Conservation (phyloP, 2,113 vertebrate species). For the Noturus placidus region DNA sequence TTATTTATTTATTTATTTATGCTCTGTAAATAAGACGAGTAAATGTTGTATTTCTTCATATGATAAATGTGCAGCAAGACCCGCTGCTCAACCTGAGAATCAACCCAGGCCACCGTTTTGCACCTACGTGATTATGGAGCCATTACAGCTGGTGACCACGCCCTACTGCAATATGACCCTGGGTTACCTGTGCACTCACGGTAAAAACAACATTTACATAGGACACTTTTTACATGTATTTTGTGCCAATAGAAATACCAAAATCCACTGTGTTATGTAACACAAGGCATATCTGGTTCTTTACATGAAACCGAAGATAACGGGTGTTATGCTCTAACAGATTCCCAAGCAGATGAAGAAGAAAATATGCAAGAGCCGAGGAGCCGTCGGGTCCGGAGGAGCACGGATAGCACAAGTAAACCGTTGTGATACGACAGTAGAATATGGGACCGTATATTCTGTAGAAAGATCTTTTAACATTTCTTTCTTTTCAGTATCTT, state of each 20-base stretch:
- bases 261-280: neutral
- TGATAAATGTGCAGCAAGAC: neutral
- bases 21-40: neutral
- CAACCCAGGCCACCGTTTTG: constrained; percentile 40
- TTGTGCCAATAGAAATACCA: neutral
- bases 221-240: neutral
- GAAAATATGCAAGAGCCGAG: neutral
- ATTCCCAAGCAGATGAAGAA: neutral
- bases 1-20: constrained; percentile 1
- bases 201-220: constrained; percentile 51
- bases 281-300: neutral
- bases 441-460: neutral
- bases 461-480: neutral
- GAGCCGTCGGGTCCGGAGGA: neutral
- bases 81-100: neutral
- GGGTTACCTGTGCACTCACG: constrained; percentile 65
- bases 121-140: constrained; percentile 62
- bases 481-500: neutral
- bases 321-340: neutral
- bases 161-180: constrained; percentile 61
- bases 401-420: neutral
- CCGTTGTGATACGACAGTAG: neutral
- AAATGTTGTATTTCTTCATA: neutral
- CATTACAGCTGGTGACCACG: constrained; percentile 58
- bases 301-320: neutral